Evolutionary conservation across 1,140 invertebrate species (phyloP), one percentile per base, ranked within the genome.

Genomic region (Gonioctena quinquepunctata): DNA sequence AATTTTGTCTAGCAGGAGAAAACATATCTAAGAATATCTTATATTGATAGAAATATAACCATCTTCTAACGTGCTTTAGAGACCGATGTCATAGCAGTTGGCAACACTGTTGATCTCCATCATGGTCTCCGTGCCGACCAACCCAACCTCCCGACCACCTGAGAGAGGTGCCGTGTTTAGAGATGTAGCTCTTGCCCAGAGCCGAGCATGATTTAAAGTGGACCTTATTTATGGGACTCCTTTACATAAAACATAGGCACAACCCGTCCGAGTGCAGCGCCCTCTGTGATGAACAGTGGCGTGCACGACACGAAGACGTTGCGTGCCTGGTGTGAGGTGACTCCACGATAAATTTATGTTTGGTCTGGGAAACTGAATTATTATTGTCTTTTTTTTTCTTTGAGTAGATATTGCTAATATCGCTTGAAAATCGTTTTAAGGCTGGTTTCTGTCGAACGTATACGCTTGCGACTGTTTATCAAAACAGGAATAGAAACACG

Each of bases 221-320:
- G 77, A 68, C 69, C 71, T 75, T 80, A 80, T 79, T 80, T 80
- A 80, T 68, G 77, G 73, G 68, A 69, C 77, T 79, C 67, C 77
- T 80, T 79, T 80, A 76, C 77, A 80, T 80, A 79, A 79, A 78
- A 79, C 79, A 80, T 76, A 79, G 75, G 78, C 75, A 76, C 75
- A 73, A 70, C 71, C 72, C 70, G 76, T 75, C 57, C 28, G 74
- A 77, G 76, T 76, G 73, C 77, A 77, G 73, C 77, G 77, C 71
- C 76, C 76, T 77, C 74, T 71, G 59, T 22, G 69, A 28, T 48
- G 22, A 48, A 59, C 77, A 77, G 77, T 77, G 76, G 67, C 70
- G 76, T 72, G 67, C 66, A 5, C 26, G 68, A 52, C 33, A 42
- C 33, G 33, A 42, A 42, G 33, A 42, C 33, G 33, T 42, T 42